A percentile compares a stretch with the other conserved stretches of the same genome.
phyloP scores from a whole-genome alignment of 2,113 vertebrate genomes.

The Theristicus caerulescens region DNA sequence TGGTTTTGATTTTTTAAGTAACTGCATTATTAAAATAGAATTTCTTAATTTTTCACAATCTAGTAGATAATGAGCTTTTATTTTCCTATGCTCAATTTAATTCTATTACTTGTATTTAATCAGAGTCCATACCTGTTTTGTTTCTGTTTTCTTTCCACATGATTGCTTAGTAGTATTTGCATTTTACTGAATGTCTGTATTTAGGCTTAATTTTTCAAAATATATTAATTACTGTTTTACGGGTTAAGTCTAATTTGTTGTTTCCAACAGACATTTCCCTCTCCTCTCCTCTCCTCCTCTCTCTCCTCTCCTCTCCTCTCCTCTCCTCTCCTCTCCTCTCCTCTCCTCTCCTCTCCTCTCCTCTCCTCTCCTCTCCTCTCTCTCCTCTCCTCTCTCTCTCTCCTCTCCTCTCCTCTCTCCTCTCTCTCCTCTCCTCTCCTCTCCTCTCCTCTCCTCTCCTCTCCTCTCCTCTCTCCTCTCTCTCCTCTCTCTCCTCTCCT shows the following conservation, averaged over 20 bases:
- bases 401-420: neutral
- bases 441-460: neutral
- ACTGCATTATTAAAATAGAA: neutral
- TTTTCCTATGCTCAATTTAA: neutral
- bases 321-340: neutral
- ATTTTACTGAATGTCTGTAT: neutral
- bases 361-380: neutral
- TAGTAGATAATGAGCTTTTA: neutral
- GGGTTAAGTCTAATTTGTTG: neutral
- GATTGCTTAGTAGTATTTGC: neutral
- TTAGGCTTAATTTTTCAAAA: neutral
- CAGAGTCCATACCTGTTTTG: neutral
- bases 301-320: neutral
- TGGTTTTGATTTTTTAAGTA: neutral
- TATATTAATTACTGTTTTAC: neutral
- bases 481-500: neutral
- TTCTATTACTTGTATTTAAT: neutral
- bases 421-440: neutral
- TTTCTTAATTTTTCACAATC: neutral
- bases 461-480: neutral
- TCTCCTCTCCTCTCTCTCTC: neutral
- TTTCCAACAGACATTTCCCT: neutral
- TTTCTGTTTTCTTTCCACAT: neutral
- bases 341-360: neutral
- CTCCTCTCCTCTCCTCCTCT: no score